A percentile compares a stretch with the other conserved stretches of the same genome.
Conservation (phyloP, 2,797 vertebrate species). For the Pipistrellus pygmaeus region DNA sequence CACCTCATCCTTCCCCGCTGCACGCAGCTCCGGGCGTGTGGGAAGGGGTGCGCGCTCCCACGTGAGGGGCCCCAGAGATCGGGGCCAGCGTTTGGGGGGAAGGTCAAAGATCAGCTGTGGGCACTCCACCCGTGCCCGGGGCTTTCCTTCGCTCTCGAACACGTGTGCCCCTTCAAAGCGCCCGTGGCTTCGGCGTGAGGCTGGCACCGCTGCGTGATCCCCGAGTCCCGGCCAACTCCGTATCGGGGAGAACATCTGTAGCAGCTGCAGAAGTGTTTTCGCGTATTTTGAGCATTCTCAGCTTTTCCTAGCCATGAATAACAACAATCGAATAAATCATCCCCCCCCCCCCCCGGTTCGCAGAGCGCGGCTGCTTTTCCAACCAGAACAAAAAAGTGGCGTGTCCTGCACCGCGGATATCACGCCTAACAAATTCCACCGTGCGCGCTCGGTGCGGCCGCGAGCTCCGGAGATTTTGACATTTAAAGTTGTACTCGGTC, state of each 20-base stretch:
- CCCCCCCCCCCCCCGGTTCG: constrained; percentile 65
- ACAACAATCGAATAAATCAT: constrained; percentile 83
- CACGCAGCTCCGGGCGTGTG: constrained; percentile 72
- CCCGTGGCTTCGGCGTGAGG: constrained; percentile 84
- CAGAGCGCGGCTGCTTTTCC: constrained; percentile 40
- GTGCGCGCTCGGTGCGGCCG: background rate
- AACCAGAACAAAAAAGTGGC: constrained; percentile 20
- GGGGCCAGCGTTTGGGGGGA: constrained; percentile 49
- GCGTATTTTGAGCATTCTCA: constrained; percentile 86
- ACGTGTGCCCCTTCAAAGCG: constrained; percentile 9
- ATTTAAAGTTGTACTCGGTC: background rate
- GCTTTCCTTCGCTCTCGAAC: background rate
- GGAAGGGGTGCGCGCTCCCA: constrained; percentile 74
- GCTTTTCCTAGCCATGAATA: constrained; percentile 85
- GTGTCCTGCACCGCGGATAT: background rate
- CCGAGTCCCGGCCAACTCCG: constrained; percentile 75
- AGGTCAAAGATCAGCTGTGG: constrained; percentile 63
- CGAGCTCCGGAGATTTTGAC: background rate
- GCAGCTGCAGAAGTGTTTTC: constrained; percentile 88
- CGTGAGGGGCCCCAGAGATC: constrained; percentile 47
- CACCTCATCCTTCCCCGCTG: constrained; percentile 87
- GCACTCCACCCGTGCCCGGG: background rate
- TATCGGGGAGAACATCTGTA: constrained; percentile 77
- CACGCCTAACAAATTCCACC: background rate
- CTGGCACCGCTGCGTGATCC: constrained; percentile 67